Evolutionary conservation across 2,113 vertebrate species (phyloP).

Genomic region (Litocranius walleri): DNA sequence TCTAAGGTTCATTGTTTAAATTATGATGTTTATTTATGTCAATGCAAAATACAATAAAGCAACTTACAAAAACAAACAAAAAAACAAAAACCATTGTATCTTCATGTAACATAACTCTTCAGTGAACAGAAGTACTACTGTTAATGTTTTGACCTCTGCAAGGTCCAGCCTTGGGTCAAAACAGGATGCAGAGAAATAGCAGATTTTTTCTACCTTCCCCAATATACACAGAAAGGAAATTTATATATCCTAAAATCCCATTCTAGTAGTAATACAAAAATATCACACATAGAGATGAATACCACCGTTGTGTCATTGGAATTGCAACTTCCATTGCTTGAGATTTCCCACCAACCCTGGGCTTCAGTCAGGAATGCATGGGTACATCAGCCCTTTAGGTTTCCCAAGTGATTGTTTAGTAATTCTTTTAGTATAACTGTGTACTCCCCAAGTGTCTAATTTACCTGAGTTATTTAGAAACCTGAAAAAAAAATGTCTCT

Average conservation of each 20-base stretch:
- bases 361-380: not conserved
- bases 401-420: not conserved
- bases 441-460: not conserved
- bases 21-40: constrained; percentile 69
- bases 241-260: constrained; percentile 50
- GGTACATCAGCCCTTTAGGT: not conserved
- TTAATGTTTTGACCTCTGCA: constrained; percentile 78
- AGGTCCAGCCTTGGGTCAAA: constrained; percentile 85
- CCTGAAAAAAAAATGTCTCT: not conserved
- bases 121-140: constrained; percentile 75
- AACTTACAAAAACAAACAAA: constrained; percentile 58
- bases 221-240: constrained; percentile 32
- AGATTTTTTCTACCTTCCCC: constrained; percentile 59
- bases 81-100: constrained; percentile 25
- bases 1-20: constrained; percentile 63
- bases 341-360: not conserved
- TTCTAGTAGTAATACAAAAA: constrained; percentile 38
- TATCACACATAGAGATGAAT: not conserved
- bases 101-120: constrained; percentile 75
- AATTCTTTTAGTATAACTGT: not conserved
- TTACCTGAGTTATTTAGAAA: constrained; percentile 54
- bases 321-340: not conserved
- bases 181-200: constrained; percentile 73
- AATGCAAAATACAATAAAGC: constrained; percentile 63
- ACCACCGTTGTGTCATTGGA: not conserved